Conservation (phyloP, 2,797 vertebrate genomes). For the Uromys caudimaculatus region DNA sequence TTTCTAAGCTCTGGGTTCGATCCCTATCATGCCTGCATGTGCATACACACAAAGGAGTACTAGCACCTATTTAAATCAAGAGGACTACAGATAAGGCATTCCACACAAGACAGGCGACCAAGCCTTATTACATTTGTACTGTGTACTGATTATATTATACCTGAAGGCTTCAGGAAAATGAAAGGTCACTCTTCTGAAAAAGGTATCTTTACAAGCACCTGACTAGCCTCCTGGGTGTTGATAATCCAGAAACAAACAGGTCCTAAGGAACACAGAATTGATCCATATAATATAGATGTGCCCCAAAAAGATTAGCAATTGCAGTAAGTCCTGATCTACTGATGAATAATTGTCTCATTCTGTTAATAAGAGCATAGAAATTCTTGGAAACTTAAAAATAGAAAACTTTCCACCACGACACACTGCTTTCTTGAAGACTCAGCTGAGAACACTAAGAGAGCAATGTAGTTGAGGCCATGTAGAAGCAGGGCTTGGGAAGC, state of each 20-base stretch:
- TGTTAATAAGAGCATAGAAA: conserved; percentile 5
- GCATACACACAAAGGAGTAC: background rate
- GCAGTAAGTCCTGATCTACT: background rate
- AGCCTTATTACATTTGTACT: background rate
- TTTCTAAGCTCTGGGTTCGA: background rate
- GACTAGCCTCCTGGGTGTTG: background rate
- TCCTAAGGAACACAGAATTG: background rate
- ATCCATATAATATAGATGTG: background rate
- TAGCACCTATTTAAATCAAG: conserved; percentile 16
- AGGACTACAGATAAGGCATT: background rate
- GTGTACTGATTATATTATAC: background rate
- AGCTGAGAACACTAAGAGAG: background rate
- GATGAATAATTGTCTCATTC: background rate
- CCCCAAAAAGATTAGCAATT: background rate
- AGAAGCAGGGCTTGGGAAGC: background rate
- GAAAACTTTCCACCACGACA: background rate
- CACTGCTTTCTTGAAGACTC: background rate
- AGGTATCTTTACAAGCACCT: conserved; percentile 5
- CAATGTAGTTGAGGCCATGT: background rate
- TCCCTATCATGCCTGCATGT: background rate
- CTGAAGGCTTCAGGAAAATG: background rate
- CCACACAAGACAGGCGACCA: background rate
- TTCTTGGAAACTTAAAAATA: background rate
- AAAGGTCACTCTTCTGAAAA: background rate
- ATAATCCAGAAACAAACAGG: background rate